A percentile compares a stretch with the other conserved stretches of the same genome.
Conservation (phyloP, 2,113 vertebrate genomes). For the Paraplagusia blochii region DNA sequence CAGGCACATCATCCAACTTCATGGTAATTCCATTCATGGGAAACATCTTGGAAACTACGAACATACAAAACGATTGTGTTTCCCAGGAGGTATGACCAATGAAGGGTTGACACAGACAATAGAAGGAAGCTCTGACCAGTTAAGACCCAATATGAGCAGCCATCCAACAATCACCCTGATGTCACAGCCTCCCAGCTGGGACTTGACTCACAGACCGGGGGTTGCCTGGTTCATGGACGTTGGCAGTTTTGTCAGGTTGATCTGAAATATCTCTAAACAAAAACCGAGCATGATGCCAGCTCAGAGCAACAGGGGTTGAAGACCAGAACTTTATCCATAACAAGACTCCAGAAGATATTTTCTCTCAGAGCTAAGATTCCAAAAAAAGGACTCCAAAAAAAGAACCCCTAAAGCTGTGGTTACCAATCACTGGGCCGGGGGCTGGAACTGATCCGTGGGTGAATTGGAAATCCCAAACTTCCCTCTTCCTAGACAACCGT, state of each 20-base stretch:
- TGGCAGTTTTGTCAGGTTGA: slow-evolving; percentile 26
- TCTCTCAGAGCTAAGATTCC: neutral
- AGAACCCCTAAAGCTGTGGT: no score
- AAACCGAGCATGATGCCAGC: slow-evolving; percentile 41
- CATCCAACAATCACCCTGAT: neutral
- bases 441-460: no score
- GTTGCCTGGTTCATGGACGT: slow-evolving; percentile 19
- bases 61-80: no score
- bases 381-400: slow-evolving; percentile 3
- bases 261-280: slow-evolving; percentile 29
- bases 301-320: neutral
- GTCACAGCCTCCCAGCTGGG: slow-evolving; percentile 3
- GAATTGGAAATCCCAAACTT: no score
- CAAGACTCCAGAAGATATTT: neutral
- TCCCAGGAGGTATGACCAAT: neutral
- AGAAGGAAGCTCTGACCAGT: neutral
- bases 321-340: slow-evolving; percentile 4
- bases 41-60: no score
- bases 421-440: no score
- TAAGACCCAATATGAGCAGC: neutral
- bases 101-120: neutral
- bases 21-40: no score
- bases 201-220: slow-evolving; percentile 17
- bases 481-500: no score
- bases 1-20: no score